These are phyloP conservation scores for Myxocyprinus asiaticus DNA, from an alignment of 2,113 vertebrate genomes.

Conservation along the genomic window DNA sequence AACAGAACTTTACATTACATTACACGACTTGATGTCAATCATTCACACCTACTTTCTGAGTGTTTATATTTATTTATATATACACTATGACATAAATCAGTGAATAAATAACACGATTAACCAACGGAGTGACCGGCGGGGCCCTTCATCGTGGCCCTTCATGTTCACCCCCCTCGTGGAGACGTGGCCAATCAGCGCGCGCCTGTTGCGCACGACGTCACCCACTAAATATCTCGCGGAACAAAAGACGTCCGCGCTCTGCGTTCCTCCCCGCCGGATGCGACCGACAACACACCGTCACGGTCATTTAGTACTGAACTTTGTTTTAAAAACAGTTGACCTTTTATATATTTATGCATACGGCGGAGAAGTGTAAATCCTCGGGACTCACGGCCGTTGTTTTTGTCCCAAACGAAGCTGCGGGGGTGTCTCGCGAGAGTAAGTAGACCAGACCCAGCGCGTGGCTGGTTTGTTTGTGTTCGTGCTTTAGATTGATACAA, in stretches of 20 bases:
- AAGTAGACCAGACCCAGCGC: slow-evolving; percentile 2
- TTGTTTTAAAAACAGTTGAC: background rate
- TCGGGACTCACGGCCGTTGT: background rate
- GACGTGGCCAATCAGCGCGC: background rate
- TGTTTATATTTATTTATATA: too few relatives aligned
- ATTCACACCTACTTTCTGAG: too few relatives aligned
- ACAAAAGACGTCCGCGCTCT: slow-evolving; percentile 8
- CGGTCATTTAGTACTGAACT: background rate
- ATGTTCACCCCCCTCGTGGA: background rate
- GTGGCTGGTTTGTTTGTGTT: slow-evolving; percentile 48
- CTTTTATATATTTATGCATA: too few relatives aligned
- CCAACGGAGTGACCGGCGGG: too few relatives aligned
- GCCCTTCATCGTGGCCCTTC: too few relatives aligned
- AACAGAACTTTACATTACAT: too few relatives aligned
- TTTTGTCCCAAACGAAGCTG: slow-evolving; percentile 1
- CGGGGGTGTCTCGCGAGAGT: slow-evolving; percentile 22
- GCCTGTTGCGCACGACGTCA: background rate
- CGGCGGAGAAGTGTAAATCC: too few relatives aligned
- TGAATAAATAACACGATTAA: too few relatives aligned
- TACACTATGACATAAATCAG: too few relatives aligned
- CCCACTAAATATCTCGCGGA: background rate
- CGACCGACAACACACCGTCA: background rate
- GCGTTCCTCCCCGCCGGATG: background rate
- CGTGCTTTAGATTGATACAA: background rate
- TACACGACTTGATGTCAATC: too few relatives aligned